Evolutionary conservation across 2,797 vertebrate genomes (phyloP).

Genomic region (Enoplosus armatus): DNA sequence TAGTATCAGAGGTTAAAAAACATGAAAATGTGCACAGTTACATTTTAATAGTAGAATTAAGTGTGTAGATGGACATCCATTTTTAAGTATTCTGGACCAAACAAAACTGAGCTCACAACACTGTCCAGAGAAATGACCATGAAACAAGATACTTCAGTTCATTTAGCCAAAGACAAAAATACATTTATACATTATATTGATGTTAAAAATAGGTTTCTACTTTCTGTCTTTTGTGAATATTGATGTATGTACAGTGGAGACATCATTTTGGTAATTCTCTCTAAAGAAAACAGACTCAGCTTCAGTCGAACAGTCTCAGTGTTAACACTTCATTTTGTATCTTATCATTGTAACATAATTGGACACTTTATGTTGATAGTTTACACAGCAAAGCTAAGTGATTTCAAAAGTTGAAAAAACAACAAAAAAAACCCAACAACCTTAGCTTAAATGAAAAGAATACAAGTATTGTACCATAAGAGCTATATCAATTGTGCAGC

Average conservation of each 20-base stretch:
- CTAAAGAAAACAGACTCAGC: constrained; percentile 10
- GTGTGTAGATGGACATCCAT: constrained; percentile 53
- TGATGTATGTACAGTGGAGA: constrained; percentile 41
- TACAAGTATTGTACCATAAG: constrained; percentile 35
- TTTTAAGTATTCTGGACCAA: constrained; percentile 60
- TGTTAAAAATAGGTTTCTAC: constrained; percentile 62
- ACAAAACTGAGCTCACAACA: constrained; percentile 50
- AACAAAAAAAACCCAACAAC: constrained; percentile 8
- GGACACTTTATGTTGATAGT: constrained; percentile 43
- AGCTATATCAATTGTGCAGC: constrained; percentile 38
- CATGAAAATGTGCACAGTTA: constrained; percentile 43
- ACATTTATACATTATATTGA: constrained; percentile 47
- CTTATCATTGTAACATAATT: constrained; percentile 19
- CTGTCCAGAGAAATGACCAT: constrained; percentile 44
- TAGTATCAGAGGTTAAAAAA: constrained; percentile 25
- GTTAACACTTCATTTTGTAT: constrained; percentile 19
- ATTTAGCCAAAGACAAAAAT: constrained; percentile 74
- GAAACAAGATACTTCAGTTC: constrained; percentile 46
- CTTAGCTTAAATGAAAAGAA: constrained; percentile 21
- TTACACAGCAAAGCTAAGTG: constrained; percentile 23
- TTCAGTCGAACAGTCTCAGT: constrained; percentile 29
- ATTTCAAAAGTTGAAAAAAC: constrained; percentile 17
- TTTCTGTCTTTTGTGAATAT: constrained; percentile 62
- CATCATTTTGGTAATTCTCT: constrained; percentile 45
- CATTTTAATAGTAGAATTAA: constrained; percentile 43